Conservation (phyloP, 2,888 invertebrate genomes). For the Scrobipalpa costella region DNA sequence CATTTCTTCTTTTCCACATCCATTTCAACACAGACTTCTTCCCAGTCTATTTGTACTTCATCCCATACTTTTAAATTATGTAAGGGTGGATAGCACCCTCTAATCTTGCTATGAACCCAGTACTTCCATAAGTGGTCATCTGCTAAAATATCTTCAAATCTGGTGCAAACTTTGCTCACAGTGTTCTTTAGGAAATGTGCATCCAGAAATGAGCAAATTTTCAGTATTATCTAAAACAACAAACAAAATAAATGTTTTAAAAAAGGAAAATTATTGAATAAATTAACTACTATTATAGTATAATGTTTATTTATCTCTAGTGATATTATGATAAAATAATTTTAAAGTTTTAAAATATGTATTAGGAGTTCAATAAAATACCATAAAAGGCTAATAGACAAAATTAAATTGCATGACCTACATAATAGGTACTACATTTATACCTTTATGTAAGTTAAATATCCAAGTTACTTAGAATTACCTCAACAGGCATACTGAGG, state of each 20-base stretch:
- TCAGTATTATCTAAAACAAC: slow-evolving; percentile 78
- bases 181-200: slow-evolving; percentile 77
- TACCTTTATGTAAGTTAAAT: too few relatives aligned
- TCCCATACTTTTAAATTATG: slow-evolving; percentile 62
- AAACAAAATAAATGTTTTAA: neutral
- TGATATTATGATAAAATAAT: too few relatives aligned
- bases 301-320: too few relatives aligned
- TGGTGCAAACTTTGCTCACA: slow-evolving; percentile 78
- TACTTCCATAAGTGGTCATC: slow-evolving; percentile 81
- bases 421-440: too few relatives aligned
- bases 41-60: slow-evolving; percentile 75
- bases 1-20: slow-evolving; percentile 81
- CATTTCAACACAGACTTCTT: slow-evolving; percentile 81
- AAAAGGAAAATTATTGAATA: slow-evolving; percentile 1
- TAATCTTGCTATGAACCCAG: slow-evolving; percentile 70
- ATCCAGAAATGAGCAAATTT: slow-evolving; percentile 82
- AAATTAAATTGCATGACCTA: too few relatives aligned
- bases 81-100: slow-evolving; percentile 63
- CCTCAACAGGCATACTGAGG: slow-evolving; percentile 71
- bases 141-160: slow-evolving; percentile 78
- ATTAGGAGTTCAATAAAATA: too few relatives aligned
- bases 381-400: too few relatives aligned
- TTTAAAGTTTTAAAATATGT: too few relatives aligned
- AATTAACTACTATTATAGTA: neutral
- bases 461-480: slow-evolving; percentile 33